Percentiles rank a stretch among this genome's conserved stretches.
These are phyloP conservation scores for Brachynemurus nebulosus DNA, from an alignment of 2,888 invertebrate genomes.

Conservation along the genomic window DNA sequence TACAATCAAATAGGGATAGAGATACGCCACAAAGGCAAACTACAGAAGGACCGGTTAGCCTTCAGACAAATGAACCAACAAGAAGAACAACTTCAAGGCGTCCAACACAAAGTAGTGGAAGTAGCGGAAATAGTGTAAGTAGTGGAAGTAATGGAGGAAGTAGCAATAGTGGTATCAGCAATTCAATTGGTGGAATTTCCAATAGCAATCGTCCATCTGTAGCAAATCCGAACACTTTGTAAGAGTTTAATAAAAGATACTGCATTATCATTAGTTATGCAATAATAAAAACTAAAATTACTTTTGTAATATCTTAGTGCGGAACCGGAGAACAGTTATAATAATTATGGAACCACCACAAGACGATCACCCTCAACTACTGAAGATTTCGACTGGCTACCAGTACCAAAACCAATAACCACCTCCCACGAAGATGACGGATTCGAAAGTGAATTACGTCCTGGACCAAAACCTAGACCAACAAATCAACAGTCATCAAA, in stretches of 20 bases:
- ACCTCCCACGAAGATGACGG: background rate
- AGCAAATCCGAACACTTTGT: too few species aligned
- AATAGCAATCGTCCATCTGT: too few species aligned
- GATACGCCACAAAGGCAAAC: background rate
- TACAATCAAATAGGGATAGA: background rate
- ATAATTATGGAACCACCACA: too few species aligned
- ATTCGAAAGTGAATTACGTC: constrained; percentile 4
- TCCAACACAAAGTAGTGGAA: background rate
- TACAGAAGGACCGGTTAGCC: background rate
- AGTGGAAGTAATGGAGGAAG: too few species aligned
- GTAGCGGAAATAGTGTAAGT: too few species aligned
- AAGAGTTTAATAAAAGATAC: too few species aligned
- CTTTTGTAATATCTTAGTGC: too few species aligned
- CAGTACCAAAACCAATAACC: background rate
- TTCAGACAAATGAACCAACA: background rate
- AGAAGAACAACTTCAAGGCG: background rate
- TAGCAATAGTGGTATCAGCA: too few species aligned
- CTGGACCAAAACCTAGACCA: background rate
- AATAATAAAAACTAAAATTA: too few species aligned
- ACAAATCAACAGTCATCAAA: background rate
- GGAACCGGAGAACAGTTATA: too few species aligned
- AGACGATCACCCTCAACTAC: background rate
- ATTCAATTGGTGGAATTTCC: too few species aligned
- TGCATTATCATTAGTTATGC: too few species aligned
- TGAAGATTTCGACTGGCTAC: constrained; percentile 2